These are phyloP conservation scores for Tryphoninae sp. DNA, from an alignment of 2,888 invertebrate species.

Conservation along the genomic window DNA sequence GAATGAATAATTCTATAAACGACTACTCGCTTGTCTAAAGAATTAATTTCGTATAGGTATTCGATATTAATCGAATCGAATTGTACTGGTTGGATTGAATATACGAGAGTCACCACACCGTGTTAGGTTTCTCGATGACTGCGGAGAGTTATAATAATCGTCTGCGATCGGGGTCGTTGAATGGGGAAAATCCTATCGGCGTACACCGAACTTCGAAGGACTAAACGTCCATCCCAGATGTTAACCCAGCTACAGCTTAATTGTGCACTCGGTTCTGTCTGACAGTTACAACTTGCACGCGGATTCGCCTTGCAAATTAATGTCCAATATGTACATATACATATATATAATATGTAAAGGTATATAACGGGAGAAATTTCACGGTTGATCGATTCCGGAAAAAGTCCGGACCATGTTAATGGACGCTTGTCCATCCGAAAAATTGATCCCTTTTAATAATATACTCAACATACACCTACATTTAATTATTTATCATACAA, in stretches of 20 bases:
- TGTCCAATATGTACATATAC: conserved; percentile 7
- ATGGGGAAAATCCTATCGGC: conserved; percentile 25
- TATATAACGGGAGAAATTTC: background rate
- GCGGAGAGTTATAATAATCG: conserved; percentile 42
- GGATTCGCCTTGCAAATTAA: conserved; percentile 55
- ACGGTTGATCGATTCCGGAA: background rate
- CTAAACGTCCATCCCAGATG: conserved; percentile 73
- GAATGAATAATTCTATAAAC: background rate
- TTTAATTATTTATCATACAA: too few relatives aligned
- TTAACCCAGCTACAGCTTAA: conserved; percentile 77
- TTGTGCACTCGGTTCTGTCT: conserved; percentile 73
- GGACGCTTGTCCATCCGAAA: background rate
- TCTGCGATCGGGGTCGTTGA: conserved; percentile 5
- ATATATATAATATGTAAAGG: too few relatives aligned
- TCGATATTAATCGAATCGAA: conserved; percentile 8
- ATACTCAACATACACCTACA: too few relatives aligned
- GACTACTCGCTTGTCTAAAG: background rate
- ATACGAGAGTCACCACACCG: background rate
- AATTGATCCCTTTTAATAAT: too few relatives aligned
- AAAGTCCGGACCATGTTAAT: background rate
- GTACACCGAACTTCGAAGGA: conserved; percentile 42
- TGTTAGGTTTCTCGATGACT: background rate
- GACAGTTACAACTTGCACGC: conserved; percentile 67
- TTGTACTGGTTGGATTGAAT: background rate
- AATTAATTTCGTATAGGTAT: background rate